Percentiles rank a stretch among this genome's conserved stretches.
Evolutionary conservation across 2,113 vertebrate genomes (phyloP).

Genomic region (Cochlearius cochlearius): DNA sequence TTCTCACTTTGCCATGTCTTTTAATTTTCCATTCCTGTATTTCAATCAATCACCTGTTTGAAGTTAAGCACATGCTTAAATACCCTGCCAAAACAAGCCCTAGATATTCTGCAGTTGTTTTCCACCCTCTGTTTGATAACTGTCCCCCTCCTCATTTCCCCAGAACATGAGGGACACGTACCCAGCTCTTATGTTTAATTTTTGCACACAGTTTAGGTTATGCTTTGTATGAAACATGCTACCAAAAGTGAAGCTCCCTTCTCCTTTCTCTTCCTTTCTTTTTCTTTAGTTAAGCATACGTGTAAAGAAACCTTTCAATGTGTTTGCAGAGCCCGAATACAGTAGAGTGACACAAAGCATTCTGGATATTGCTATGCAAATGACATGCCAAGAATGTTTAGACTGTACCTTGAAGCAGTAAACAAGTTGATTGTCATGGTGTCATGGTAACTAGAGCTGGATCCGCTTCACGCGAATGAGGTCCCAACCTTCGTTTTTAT

Average conservation of each 20-base stretch:
- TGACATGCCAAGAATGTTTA: conserved; percentile 71
- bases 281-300: conserved; percentile 16
- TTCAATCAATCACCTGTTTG: background rate
- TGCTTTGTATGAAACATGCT: conserved; percentile 41
- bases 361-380: conserved; percentile 81
- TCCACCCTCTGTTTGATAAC: background rate
- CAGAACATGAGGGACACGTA: background rate
- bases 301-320: conserved; percentile 69
- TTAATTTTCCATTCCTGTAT: background rate
- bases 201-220: conserved; percentile 38
- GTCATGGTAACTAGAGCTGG: conserved; percentile 73
- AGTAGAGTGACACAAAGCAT: conserved; percentile 69
- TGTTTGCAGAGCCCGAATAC: conserved; percentile 23
- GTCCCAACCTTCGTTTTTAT: conserved; percentile 68
- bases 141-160: accelerated
- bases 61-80: background rate
- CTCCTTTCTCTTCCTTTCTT: conserved; percentile 37
- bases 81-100: background rate
- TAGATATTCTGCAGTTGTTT: background rate
- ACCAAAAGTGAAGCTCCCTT: conserved; percentile 53
- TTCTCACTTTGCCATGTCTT: background rate
- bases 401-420: conserved; percentile 72
- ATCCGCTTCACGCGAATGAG: conserved; percentile 41
- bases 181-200: conserved; percentile 5
- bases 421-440: conserved; percentile 78